A percentile compares a stretch with the other conserved stretches of the same genome.
Evolutionary conservation across 2,113 vertebrate genomes (phyloP).

Genomic region (Callochromis pleurospilus): DNA sequence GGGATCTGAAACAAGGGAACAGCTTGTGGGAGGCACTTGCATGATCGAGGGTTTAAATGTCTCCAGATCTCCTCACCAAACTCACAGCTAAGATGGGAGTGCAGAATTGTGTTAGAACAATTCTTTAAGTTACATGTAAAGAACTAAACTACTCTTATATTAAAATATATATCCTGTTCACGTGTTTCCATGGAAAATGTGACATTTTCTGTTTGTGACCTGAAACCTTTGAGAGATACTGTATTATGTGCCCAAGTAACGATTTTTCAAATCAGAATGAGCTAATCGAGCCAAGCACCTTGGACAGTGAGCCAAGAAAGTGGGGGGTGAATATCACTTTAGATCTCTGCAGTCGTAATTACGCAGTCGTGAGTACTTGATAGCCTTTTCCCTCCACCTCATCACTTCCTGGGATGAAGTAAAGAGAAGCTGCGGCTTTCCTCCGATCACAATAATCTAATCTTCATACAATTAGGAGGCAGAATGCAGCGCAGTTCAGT

Average conservation of each 20-base stretch:
- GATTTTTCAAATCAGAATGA: neutral
- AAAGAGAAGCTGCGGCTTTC: neutral
- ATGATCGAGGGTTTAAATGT: neutral
- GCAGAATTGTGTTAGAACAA: neutral
- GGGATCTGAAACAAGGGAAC: neutral
- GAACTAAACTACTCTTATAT: neutral
- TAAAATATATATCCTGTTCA: neutral
- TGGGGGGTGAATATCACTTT: neutral
- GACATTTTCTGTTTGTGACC: neutral
- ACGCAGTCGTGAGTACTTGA: neutral
- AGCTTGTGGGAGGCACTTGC: neutral
- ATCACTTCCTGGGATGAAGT: neutral
- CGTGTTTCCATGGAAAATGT: neutral
- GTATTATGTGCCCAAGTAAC: neutral
- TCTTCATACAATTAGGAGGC: constrained; percentile 34
- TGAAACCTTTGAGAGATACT: neutral
- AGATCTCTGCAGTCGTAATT: constrained; percentile 6
- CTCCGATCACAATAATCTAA: constrained; percentile 18
- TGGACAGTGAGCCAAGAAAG: neutral
- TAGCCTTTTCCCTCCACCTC: neutral
- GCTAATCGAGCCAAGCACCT: neutral
- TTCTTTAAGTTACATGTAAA: neutral
- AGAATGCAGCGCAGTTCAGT: neutral
- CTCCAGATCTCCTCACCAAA: neutral
- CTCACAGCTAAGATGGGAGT: neutral